Base-by-base conservation (phyloP, 2,888 invertebrate species). In the Euphydryas editha region DNA sequence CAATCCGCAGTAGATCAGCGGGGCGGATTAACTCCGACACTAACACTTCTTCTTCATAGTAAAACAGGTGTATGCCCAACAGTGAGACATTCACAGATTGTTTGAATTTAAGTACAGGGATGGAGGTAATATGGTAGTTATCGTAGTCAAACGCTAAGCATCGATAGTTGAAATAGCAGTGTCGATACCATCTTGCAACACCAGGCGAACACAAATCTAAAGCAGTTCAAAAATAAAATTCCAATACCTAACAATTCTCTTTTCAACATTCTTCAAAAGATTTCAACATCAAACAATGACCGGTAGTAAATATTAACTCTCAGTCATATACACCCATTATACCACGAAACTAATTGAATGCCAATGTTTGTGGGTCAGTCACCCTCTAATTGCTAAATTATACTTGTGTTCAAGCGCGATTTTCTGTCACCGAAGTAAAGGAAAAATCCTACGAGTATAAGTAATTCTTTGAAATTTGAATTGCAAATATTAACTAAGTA, bases 301-400 rank as follows among this genome's bases (percentile, higher is more conserved):
- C 68, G 65, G 24, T 56, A 57, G 64, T 73, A 75, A 78, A 78
- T 84, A 80, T 86, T 85, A 81, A 77, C 73, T 68, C 65, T 39
- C 20, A 70, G 77, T 75, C 79, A 80, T 21, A 49, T 44, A 65
- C 76, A 78, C 76, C 73, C 30, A 30, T 30, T 30, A 30, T 8
- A 39, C 42, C 15, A 15, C 42, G 69, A 72, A 72, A 75, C 81
- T 83, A 86, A 86, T 85, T 80, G 81, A 72, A 69, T 75, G 72
- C 64, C 59, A 51, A 62, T 78, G 76, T 77, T 72, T 62, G 59
- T 59, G 54, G 60, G 59, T 63, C 57, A 65, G 59, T 59, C 63
- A 67, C 67, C 54, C 61, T 13, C 24, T 69, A 65, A 71, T 71
- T 72, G 67, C 65, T 57, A 69, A 72, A 69, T 46, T 30, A 37